Percentiles rank a stretch among this genome's conserved stretches.
Conservation (phyloP, 2,888 invertebrate species). For the Aricia artaxerxes region DNA sequence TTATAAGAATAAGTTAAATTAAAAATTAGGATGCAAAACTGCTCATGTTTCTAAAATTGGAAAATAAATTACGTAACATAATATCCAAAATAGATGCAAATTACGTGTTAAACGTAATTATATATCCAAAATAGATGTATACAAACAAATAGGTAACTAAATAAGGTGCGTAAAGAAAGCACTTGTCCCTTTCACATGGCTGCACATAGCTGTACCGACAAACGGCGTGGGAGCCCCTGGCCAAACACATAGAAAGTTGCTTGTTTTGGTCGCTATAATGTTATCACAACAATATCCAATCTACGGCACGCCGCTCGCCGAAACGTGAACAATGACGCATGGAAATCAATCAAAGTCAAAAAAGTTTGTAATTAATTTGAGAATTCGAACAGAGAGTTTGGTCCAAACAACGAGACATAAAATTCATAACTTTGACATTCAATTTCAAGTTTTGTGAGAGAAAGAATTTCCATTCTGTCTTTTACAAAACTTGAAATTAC, state of each 20-base stretch:
- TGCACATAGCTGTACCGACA: constrained; percentile 46
- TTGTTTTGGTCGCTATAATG: constrained; percentile 27
- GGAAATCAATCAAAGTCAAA: constrained; percentile 16
- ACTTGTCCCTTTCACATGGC: constrained; percentile 44
- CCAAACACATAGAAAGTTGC: constrained; percentile 55
- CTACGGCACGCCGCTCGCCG: neutral
- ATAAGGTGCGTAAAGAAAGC: constrained; percentile 36
- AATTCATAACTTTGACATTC: neutral
- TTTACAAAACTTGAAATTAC: too few relatives aligned
- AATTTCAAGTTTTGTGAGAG: neutral
- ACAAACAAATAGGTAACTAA: constrained; percentile 35
- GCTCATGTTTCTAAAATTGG: too few relatives aligned
- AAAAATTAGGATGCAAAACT: too few relatives aligned
- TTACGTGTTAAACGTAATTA: too few relatives aligned
- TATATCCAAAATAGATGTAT: neutral
- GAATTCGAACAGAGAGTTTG: neutral
- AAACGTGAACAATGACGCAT: neutral
- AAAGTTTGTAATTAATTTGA: constrained; percentile 12
- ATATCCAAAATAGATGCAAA: neutral
- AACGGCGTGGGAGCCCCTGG: constrained; percentile 64
- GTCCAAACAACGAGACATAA: neutral
- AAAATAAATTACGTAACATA: too few relatives aligned
- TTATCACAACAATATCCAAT: constrained; percentile 25
- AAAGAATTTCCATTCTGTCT: neutral
- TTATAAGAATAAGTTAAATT: neutral